Conservation (phyloP, 2,888 invertebrate genomes). For the Lochmaea capreae region DNA sequence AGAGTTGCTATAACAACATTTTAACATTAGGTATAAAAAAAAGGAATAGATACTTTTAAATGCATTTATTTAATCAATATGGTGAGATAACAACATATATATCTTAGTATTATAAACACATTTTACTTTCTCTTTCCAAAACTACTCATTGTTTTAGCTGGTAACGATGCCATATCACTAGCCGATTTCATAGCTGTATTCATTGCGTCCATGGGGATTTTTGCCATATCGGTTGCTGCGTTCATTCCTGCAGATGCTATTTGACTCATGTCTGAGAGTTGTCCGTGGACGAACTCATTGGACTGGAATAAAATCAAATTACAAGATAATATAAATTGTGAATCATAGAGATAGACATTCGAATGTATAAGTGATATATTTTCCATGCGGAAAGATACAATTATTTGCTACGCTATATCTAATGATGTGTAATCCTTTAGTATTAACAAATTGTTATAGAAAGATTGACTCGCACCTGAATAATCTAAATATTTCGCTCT, state of each 20-base stretch:
- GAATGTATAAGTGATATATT: too few relatives aligned
- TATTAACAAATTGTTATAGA: too few relatives aligned
- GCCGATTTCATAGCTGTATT: not conserved
- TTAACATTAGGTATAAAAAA: too few relatives aligned
- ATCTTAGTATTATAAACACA: not conserved
- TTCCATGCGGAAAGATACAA: too few relatives aligned
- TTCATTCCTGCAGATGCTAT: not conserved
- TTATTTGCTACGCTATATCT: too few relatives aligned
- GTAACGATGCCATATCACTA: not conserved
- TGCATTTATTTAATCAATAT: too few relatives aligned
- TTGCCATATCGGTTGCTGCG: not conserved
- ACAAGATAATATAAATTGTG: not conserved
- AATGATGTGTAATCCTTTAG: too few relatives aligned
- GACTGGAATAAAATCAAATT: not conserved
- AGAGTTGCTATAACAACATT: too few relatives aligned
- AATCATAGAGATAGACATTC: not conserved
- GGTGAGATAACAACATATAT: not conserved
- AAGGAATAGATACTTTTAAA: too few relatives aligned
- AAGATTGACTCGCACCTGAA: too few relatives aligned
- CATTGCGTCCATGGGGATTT: not conserved
- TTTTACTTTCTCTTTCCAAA: not conserved
- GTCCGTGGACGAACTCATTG: not conserved
- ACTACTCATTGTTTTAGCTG: not conserved
- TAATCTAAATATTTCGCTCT: too few relatives aligned
- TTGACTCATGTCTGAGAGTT: not conserved